phyloP scores from a whole-genome alignment of 2,888 invertebrate species.

The Mesorhabditis spiculigera region DNA sequence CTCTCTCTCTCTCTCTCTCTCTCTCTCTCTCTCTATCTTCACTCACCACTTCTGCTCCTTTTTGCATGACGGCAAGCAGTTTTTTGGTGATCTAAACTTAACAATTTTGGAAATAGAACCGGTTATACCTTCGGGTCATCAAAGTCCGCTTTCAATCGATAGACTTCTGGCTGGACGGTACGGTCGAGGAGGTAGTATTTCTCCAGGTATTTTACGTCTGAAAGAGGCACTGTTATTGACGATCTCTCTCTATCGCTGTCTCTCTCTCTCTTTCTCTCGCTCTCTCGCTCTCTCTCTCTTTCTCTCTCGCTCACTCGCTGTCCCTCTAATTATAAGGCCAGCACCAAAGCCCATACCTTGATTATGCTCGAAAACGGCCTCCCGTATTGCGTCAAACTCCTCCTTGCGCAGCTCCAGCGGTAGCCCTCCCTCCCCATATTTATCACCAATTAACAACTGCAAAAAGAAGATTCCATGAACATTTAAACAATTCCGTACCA shows the following conservation, averaged over 20 bases:
- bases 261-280: no score
- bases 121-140: slow-evolving; percentile 20
- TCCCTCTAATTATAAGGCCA: neutral
- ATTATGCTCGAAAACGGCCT: slow-evolving; percentile 56
- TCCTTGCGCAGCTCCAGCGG: slow-evolving; percentile 59
- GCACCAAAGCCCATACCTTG: slow-evolving; percentile 28
- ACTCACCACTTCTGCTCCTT: slow-evolving; percentile 33
- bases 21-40: neutral
- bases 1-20: no score
- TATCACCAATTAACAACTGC: slow-evolving; percentile 62
- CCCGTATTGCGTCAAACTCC: slow-evolving; percentile 59
- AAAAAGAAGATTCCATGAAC: neutral
- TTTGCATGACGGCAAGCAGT: slow-evolving; percentile 28
- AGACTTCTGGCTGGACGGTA: slow-evolving; percentile 46
- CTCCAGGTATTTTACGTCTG: slow-evolving; percentile 59
- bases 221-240: slow-evolving; percentile 11
- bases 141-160: slow-evolving; percentile 29
- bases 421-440: slow-evolving; percentile 60
- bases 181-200: slow-evolving; percentile 61
- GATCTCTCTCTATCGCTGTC: neutral
- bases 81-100: slow-evolving; percentile 7
- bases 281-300: no score
- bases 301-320: neutral
- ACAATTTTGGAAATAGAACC: no score
- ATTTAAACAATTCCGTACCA: neutral